These are phyloP conservation scores for Corynorhinus townsendii DNA, from an alignment of 2,113 vertebrate species.

Conservation along the genomic window DNA sequence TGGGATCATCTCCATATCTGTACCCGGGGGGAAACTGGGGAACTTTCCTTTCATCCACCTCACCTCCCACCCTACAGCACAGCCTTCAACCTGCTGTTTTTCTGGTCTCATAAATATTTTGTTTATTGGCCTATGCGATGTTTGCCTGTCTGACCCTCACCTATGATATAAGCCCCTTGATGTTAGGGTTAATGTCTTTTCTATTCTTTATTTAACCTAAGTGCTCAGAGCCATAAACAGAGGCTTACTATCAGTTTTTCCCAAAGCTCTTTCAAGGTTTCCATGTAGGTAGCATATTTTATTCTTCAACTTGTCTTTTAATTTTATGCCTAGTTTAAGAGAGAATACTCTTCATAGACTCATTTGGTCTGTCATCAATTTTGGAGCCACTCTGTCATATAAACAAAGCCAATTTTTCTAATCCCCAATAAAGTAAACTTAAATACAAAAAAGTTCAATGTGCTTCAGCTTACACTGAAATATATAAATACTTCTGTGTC, in stretches of 20 bases:
- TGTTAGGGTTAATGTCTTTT: background rate
- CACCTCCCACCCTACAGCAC: background rate
- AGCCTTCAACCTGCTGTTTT: background rate
- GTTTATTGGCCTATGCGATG: background rate
- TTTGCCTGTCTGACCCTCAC: background rate
- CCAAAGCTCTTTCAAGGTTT: background rate
- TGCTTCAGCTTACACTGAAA: conserved; percentile 33
- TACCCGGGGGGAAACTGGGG: too few species aligned
- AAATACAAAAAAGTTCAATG: conserved; percentile 18
- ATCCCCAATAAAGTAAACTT: conserved; percentile 50
- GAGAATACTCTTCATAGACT: background rate
- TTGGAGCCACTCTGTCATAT: background rate
- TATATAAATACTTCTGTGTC: conserved; percentile 44
- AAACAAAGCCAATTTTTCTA: conserved; percentile 51
- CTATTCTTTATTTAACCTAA: background rate
- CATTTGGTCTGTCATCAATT: conserved; percentile 23
- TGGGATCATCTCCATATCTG: background rate
- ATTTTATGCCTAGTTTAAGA: conserved; percentile 10
- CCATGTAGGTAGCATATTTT: background rate
- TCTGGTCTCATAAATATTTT: conserved; percentile 21
- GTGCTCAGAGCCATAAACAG: background rate
- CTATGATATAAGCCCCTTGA: background rate
- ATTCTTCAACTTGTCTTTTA: conserved; percentile 21
- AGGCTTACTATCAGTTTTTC: background rate
- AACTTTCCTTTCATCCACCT: background rate